A percentile compares a stretch with the other conserved stretches of the same genome.
These are phyloP conservation scores for Saccostrea glomerata DNA, from an alignment of 1,140 invertebrate species.

Conservation along the genomic window DNA sequence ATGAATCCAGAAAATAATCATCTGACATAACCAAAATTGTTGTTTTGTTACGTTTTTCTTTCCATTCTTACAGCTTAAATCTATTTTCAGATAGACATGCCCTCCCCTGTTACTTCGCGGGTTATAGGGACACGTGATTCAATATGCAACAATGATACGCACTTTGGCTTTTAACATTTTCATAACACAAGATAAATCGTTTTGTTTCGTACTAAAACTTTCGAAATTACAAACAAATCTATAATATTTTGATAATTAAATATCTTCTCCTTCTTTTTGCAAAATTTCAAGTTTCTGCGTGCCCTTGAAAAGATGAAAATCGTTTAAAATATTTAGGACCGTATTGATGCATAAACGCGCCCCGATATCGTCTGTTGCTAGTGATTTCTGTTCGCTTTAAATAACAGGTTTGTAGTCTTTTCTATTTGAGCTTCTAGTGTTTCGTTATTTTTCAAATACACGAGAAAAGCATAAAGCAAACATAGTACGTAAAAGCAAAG, in stretches of 20 bases:
- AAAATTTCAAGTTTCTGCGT: conserved; percentile 35
- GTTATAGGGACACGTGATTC: not conserved
- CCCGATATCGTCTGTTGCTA: conserved; percentile 50
- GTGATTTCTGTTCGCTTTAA: conserved; percentile 36
- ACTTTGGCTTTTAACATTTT: not conserved
- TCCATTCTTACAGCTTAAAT: not conserved
- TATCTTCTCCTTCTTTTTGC: conserved; percentile 13
- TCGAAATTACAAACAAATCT: not conserved
- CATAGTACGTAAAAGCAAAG: conserved; percentile 42
- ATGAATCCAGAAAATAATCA: not conserved
- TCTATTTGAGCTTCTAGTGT: conserved; percentile 37
- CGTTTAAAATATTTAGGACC: conserved; percentile 41
- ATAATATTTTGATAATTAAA: conserved; percentile 34
- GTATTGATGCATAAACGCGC: conserved; percentile 28
- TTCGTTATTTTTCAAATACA: conserved; percentile 57
- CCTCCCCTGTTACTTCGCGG: conserved; percentile 7
- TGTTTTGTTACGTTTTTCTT: not conserved
- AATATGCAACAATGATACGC: conserved; percentile 34
- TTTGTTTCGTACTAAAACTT: not conserved
- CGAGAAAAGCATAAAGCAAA: conserved; percentile 55
- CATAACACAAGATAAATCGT: conserved; percentile 24
- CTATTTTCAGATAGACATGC: not conserved
- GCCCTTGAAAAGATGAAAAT: not conserved
- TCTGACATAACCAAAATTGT: too few relatives aligned
- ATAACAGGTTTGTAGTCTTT: conserved; percentile 45